phyloP scores from a whole-genome alignment of 2,888 invertebrate genomes.

The Thecocarcelia acutangulata region DNA sequence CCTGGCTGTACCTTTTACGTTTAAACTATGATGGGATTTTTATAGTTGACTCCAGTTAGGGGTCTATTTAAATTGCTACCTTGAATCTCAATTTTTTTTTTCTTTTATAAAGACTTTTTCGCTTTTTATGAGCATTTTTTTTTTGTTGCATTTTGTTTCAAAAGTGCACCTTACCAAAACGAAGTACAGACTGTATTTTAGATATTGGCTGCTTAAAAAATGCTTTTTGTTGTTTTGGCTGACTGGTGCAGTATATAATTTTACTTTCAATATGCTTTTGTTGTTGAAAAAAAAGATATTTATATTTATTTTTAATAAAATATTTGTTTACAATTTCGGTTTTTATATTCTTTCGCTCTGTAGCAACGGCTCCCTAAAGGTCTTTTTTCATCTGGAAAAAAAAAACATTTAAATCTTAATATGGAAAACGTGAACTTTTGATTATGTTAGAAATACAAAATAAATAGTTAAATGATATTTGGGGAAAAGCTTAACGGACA shows the following conservation, averaged over 20 bases:
- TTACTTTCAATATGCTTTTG: slow-evolving; percentile 61
- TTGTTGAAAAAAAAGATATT: slow-evolving; percentile 25
- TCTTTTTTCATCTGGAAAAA: slow-evolving; percentile 1
- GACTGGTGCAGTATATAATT: slow-evolving; percentile 48
- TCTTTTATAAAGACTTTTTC: slow-evolving; percentile 19
- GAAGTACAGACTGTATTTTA: slow-evolving; percentile 9
- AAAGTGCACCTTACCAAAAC: slow-evolving; percentile 43
- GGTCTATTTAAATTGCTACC: slow-evolving; percentile 69
- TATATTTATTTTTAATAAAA: slow-evolving; percentile 14
- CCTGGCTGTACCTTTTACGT: slow-evolving; percentile 35
- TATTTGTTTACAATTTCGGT: slow-evolving; percentile 39
- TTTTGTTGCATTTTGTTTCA: slow-evolving; percentile 17
- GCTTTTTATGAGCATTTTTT: slow-evolving; percentile 23
- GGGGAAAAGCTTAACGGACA: slow-evolving; percentile 25
- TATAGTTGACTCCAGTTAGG: slow-evolving; percentile 66
- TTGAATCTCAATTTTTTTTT: slow-evolving; percentile 66
- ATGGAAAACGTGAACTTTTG: slow-evolving; percentile 51
- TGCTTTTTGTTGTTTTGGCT: slow-evolving; percentile 1
- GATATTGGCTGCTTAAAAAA: slow-evolving; percentile 18
- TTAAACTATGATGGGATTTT: slow-evolving; percentile 59
- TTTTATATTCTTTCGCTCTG: background rate
- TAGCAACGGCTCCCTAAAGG: slow-evolving; percentile 9
- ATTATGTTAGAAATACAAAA: slow-evolving; percentile 5
- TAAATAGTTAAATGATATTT: slow-evolving; percentile 38
- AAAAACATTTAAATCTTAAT: slow-evolving; percentile 43